These are phyloP conservation scores for Zaprionus ghesquierei DNA, from an alignment of 1,140 invertebrate species.

Conservation along the genomic window DNA sequence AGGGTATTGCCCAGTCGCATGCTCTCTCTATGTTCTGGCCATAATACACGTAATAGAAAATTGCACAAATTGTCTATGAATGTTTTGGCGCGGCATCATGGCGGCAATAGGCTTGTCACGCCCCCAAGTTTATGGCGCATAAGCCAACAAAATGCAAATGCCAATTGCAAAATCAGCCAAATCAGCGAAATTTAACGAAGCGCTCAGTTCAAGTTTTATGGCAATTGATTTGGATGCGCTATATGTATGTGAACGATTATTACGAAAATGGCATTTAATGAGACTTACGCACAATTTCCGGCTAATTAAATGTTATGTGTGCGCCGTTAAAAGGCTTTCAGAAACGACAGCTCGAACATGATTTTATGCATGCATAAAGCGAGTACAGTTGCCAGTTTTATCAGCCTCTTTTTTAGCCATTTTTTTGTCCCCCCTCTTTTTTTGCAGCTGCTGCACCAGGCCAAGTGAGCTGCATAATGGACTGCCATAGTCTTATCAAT, in stretches of 20 bases:
- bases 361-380: not conserved
- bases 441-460: slow-evolving; percentile 16
- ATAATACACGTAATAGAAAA: slow-evolving; percentile 25
- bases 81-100: not conserved
- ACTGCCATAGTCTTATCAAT: slow-evolving; percentile 68
- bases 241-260: not conserved
- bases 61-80: slow-evolving; percentile 31
- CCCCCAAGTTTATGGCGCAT: slow-evolving; percentile 21
- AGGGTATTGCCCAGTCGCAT: not conserved
- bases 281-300: slow-evolving; percentile 9
- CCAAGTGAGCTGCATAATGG: slow-evolving; percentile 72
- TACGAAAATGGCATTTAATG: slow-evolving; percentile 10
- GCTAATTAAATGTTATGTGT: slow-evolving; percentile 22
- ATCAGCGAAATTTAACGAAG: slow-evolving; percentile 40
- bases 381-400: slow-evolving; percentile 37
- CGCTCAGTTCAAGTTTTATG: slow-evolving; percentile 29
- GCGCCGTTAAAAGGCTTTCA: not conserved
- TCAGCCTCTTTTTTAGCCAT: slow-evolving; percentile 14
- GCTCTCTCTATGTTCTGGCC: not conserved
- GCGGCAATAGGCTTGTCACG: not conserved
- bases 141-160: slow-evolving; percentile 13
- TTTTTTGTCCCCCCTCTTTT: too few species aligned
- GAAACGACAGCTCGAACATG: not conserved
- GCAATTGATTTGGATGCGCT: slow-evolving; percentile 10
- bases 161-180: slow-evolving; percentile 20